These are phyloP conservation scores for Hemicentrotus pulcherrimus DNA, from an alignment of 35 echinoderm and acorn worm genomes.

Conservation along the genomic window DNA sequence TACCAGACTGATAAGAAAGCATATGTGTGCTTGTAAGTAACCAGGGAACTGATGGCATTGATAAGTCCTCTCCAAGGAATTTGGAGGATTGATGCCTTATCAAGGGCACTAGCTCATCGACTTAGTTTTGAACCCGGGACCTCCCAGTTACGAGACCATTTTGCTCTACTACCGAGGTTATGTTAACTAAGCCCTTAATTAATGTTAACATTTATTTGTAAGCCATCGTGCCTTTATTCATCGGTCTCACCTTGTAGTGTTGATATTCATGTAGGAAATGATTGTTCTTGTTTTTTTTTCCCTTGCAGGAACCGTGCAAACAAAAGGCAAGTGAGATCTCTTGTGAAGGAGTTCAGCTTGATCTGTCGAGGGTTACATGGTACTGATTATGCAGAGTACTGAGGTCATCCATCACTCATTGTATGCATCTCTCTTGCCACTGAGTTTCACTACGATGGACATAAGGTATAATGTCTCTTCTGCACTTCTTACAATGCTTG, in stretches of 20 bases:
- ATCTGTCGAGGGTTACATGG: constrained; percentile 89
- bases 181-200: too few relatives aligned
- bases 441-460: neutral
- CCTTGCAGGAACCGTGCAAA: constrained; percentile 74
- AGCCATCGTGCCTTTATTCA: too few relatives aligned
- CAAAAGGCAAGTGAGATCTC: constrained; percentile 81
- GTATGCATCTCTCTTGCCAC: neutral
- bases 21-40: too few relatives aligned
- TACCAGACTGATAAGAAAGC: too few relatives aligned
- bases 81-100: too few relatives aligned
- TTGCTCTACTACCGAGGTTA: too few relatives aligned
- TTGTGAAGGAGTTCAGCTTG: constrained; percentile 86
- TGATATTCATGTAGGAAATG: neutral
- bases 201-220: too few relatives aligned
- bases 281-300: neutral
- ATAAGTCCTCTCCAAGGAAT: too few relatives aligned
- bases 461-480: neutral
- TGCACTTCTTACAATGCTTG: neutral
- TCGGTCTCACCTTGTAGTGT: neutral
- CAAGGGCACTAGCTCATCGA: too few relatives aligned
- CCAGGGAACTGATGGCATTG: too few relatives aligned
- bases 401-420: neutral
- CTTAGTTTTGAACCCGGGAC: too few relatives aligned
- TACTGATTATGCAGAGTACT: constrained; percentile 88
- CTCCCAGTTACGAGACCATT: too few relatives aligned